Conservation (phyloP, 2,888 invertebrate species). For the Himalopsyche japonica region DNA sequence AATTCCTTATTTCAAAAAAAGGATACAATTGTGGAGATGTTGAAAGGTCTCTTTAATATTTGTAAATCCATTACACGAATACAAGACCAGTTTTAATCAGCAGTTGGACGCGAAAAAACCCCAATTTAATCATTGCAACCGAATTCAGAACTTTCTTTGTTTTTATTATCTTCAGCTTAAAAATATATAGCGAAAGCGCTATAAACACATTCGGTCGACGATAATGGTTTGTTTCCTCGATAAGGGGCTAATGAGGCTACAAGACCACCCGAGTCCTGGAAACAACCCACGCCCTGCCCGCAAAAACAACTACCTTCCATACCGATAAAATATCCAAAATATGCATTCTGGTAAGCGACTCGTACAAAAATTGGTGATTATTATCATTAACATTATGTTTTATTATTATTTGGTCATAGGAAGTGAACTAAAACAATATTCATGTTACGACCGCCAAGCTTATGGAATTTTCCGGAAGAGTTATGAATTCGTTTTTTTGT, state of each 20-base stretch:
- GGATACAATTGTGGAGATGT: no score
- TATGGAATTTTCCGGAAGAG: no score
- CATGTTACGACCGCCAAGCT: no score
- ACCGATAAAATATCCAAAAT: neutral
- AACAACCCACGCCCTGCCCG: neutral
- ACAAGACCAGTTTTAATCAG: neutral
- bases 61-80: neutral
- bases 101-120: neutral
- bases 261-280: slow-evolving; percentile 20
- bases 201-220: neutral
- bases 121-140: neutral
- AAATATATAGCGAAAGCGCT: neutral
- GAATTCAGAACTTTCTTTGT: neutral
- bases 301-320: neutral
- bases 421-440: no score
- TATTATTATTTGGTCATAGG: no score
- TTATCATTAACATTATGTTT: no score
- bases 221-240: slow-evolving; percentile 13
- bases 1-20: no score
- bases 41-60: neutral
- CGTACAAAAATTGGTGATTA: no score
- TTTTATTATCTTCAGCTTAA: neutral
- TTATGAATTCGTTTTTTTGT: no score
- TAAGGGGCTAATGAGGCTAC: slow-evolving; percentile 25
- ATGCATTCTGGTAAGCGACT: neutral